A percentile compares a stretch with the other conserved stretches of the same genome.
phyloP scores from a whole-genome alignment of 2,113 vertebrate species.

The Callochromis pleurospilus region DNA sequence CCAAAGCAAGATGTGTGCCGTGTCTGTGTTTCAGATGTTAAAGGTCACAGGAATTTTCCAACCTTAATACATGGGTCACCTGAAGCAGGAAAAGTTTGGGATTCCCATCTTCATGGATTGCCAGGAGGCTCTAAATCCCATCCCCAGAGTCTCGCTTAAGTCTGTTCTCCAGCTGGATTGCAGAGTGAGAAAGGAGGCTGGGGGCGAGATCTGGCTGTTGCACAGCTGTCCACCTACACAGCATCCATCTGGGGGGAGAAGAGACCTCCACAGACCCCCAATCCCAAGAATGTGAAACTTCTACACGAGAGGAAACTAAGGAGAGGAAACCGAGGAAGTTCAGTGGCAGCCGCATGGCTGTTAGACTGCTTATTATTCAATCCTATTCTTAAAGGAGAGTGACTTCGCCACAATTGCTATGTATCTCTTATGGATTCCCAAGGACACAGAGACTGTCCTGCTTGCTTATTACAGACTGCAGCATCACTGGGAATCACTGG shows the following conservation, averaged over 20 bases:
- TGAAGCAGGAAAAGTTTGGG: slow-evolving; percentile 5
- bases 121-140: slow-evolving; percentile 31
- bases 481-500: background rate
- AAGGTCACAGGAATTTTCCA: background rate
- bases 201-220: background rate
- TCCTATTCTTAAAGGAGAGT: background rate
- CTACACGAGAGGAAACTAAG: slow-evolving; percentile 7
- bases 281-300: background rate
- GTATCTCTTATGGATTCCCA: slow-evolving; percentile 19
- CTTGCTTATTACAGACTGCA: slow-evolving; percentile 45
- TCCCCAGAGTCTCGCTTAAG: background rate
- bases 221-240: slow-evolving; percentile 54
- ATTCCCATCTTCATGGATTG: slow-evolving; percentile 5
- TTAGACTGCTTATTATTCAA: slow-evolving; percentile 36
- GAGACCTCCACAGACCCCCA: background rate
- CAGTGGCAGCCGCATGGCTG: background rate
- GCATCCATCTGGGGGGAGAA: background rate
- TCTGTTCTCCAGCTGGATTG: slow-evolving; percentile 37
- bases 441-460: slow-evolving; percentile 18
- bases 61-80: slow-evolving; percentile 16
- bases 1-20: background rate
- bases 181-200: background rate
- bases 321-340: slow-evolving; percentile 23
- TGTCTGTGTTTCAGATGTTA: background rate
- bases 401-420: slow-evolving; percentile 24